Percentiles rank a stretch among this genome's conserved stretches.
phyloP scores from a whole-genome alignment of 2,888 invertebrate genomes.

The Corbicula japonica region DNA sequence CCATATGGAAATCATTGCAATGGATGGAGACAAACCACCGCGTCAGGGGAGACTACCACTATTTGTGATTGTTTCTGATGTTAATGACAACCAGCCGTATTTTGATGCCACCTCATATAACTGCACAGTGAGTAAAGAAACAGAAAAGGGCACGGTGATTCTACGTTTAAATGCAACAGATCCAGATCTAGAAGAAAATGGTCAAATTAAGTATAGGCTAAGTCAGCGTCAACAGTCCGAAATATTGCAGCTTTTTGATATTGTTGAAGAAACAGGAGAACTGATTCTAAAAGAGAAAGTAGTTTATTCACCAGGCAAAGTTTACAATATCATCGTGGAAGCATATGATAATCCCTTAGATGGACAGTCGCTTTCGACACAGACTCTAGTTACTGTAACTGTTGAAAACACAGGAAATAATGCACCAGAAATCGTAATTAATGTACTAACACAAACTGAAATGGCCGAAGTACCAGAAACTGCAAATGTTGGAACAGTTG shows the following conservation, averaged over 20 bases:
- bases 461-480: slow-evolving; percentile 73
- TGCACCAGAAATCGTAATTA: slow-evolving; percentile 90
- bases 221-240: slow-evolving; percentile 72
- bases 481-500: slow-evolving; percentile 77
- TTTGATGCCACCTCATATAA: slow-evolving; percentile 67
- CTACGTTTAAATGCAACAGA: slow-evolving; percentile 92
- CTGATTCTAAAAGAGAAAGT: slow-evolving; percentile 72
- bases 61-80: slow-evolving; percentile 68
- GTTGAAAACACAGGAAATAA: slow-evolving; percentile 97
- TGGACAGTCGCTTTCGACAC: slow-evolving; percentile 72
- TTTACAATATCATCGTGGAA: slow-evolving; percentile 75
- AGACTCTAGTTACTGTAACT: slow-evolving; percentile 74
- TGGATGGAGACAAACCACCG: slow-evolving; percentile 72
- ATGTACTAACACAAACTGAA: slow-evolving; percentile 67
- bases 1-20: slow-evolving; percentile 70
- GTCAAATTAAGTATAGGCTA: slow-evolving; percentile 87
- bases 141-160: slow-evolving; percentile 56
- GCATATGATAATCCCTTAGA: slow-evolving; percentile 76
- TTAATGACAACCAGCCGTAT: slow-evolving; percentile 74
- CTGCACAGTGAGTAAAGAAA: slow-evolving; percentile 67
- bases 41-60: slow-evolving; percentile 65
- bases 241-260: slow-evolving; percentile 71
- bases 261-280: slow-evolving; percentile 73
- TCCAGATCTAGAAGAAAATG: slow-evolving; percentile 93
- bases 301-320: slow-evolving; percentile 70